These are phyloP conservation scores for Daubentonia madagascariensis DNA, from an alignment of 2,113 vertebrate genomes.

Conservation along the genomic window DNA sequence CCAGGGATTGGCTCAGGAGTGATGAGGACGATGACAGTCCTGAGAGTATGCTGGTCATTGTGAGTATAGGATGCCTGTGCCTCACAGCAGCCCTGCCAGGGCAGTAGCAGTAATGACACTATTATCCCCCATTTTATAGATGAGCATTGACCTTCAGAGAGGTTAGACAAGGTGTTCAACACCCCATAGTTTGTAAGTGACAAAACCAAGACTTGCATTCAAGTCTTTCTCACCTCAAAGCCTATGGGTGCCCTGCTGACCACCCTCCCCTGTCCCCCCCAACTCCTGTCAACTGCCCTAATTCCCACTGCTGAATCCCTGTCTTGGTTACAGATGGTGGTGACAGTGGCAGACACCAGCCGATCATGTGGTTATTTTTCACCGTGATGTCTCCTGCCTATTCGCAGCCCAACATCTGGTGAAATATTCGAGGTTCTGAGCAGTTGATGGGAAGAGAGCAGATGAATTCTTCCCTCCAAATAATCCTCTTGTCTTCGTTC, in stretches of 20 bases:
- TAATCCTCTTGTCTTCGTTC: not conserved
- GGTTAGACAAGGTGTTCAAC: not conserved
- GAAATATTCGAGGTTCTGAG: not conserved
- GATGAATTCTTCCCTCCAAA: not conserved
- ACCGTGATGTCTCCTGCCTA: not conserved
- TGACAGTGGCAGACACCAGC: not conserved
- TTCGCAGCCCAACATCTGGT: not conserved
- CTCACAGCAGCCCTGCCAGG: not conserved
- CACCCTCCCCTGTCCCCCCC: not conserved
- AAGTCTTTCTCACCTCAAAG: not conserved
- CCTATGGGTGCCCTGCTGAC: not conserved
- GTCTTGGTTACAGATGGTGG: too few species aligned
- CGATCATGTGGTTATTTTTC: not conserved
- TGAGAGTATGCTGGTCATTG: not conserved
- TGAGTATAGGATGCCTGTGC: rapidly evolving
- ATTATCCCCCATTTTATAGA: not conserved
- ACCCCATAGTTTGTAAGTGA: not conserved
- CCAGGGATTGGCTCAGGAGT: not conserved
- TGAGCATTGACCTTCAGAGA: not conserved
- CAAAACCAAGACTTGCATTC: not conserved
- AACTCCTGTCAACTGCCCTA: rapidly evolving
- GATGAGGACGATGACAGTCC: rapidly evolving
- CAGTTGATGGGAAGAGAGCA: not conserved
- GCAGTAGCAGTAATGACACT: rapidly evolving
- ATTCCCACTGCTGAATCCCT: not conserved